Conservation (phyloP, 2,888 invertebrate species). For the Carpatolechia fugitivella region DNA sequence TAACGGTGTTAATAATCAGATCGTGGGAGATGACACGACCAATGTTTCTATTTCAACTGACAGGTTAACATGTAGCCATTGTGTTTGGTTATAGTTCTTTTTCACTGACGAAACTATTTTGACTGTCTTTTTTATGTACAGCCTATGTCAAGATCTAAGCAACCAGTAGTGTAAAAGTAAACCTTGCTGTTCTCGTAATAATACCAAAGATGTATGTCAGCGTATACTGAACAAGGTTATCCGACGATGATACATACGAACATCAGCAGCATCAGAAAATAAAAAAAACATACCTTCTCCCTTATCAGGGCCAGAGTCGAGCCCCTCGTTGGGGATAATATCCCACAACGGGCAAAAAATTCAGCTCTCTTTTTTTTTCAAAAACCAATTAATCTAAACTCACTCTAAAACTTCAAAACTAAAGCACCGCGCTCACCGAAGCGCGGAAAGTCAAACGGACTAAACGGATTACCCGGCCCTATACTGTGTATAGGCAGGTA, state of each 20-base stretch:
- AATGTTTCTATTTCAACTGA: slow-evolving; percentile 12
- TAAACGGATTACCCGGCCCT: slow-evolving; percentile 47
- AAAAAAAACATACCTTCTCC: too few species aligned
- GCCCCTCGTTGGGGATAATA: too few species aligned
- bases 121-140: background rate
- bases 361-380: background rate
- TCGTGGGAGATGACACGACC: slow-evolving; percentile 15
- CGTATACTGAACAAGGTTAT: too few species aligned
- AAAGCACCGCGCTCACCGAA: slow-evolving; percentile 36
- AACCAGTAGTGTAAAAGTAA: too few species aligned
- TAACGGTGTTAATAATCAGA: slow-evolving; percentile 10
- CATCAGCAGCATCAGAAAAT: too few species aligned
- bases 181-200: too few species aligned
- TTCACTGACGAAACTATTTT: background rate
- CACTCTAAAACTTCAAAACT: background rate
- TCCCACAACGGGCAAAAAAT: too few species aligned
- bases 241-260: too few species aligned
- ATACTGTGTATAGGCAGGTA: slow-evolving; percentile 49
- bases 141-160: too few species aligned
- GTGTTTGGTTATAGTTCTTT: slow-evolving; percentile 11
- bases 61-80: slow-evolving; percentile 9
- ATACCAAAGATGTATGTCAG: too few species aligned
- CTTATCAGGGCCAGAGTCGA: too few species aligned
- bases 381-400: slow-evolving; percentile 1
- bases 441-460: slow-evolving; percentile 48